Conservation (phyloP, 2,113 vertebrate species). For the Acanthochromis polyacanthus region DNA sequence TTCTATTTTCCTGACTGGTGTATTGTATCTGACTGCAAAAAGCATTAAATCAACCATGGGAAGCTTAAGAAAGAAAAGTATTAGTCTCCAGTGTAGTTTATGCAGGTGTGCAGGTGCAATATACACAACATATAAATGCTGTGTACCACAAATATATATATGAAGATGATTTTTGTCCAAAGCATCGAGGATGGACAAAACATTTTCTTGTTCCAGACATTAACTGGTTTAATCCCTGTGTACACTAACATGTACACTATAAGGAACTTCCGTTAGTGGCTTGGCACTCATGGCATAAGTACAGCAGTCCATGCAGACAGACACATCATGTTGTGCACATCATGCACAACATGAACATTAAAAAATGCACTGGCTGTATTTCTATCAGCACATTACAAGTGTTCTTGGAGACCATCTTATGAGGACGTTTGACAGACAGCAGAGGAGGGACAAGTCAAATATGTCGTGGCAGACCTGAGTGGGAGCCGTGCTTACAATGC, state of each 20-base stretch:
- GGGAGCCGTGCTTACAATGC: slow-evolving; percentile 40
- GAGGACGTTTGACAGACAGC: slow-evolving; percentile 25
- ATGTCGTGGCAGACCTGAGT: slow-evolving; percentile 43
- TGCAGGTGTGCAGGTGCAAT: slow-evolving; percentile 20
- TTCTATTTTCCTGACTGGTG: no score
- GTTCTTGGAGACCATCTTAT: slow-evolving; percentile 20
- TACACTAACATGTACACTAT: slow-evolving; percentile 43
- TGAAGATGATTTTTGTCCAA: not conserved
- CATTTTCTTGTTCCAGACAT: slow-evolving; percentile 19
- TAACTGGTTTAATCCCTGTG: slow-evolving; percentile 44
- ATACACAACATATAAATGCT: not conserved
- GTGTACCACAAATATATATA: not conserved
- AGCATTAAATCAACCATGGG: no score
- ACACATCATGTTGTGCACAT: slow-evolving; percentile 53
- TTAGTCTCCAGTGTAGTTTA: no score
- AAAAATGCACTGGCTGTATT: slow-evolving; percentile 34
- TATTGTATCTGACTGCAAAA: no score
- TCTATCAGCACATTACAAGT: slow-evolving; percentile 22
- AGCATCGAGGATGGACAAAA: not conserved
- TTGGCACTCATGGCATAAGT: slow-evolving; percentile 60
- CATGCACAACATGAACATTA: slow-evolving; percentile 30
- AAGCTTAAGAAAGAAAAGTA: no score
- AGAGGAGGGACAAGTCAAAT: slow-evolving; percentile 47
- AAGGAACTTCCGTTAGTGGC: slow-evolving; percentile 36
- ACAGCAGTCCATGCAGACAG: slow-evolving; percentile 37